phyloP scores from a whole-genome alignment of 2,797 vertebrate genomes.

The Malacoctenus gilli region DNA sequence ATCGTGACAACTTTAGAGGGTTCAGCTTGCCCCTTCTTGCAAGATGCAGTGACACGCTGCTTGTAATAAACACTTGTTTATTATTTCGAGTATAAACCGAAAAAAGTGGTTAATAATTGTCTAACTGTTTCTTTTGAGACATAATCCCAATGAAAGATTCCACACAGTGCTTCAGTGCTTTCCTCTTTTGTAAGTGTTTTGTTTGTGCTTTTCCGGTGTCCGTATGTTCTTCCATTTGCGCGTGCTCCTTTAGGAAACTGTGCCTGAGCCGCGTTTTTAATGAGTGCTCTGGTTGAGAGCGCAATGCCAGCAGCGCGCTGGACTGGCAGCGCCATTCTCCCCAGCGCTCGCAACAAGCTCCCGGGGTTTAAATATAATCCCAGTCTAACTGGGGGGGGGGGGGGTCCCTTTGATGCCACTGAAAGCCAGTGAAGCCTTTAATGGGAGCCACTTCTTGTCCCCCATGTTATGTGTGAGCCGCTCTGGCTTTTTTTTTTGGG shows the following conservation, averaged over 20 bases:
- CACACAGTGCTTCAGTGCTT: neutral
- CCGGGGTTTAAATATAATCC: constrained; percentile 81
- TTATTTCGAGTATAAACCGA: too few species aligned
- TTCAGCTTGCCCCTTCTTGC: too few species aligned
- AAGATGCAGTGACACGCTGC: too few species aligned
- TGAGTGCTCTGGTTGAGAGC: constrained; percentile 57
- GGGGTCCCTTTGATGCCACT: constrained; percentile 80
- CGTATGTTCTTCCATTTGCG: constrained; percentile 40
- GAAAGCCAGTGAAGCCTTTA: constrained; percentile 80
- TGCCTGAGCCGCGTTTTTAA: constrained; percentile 65
- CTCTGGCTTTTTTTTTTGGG: constrained; percentile 47
- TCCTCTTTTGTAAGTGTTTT: constrained; percentile 32
- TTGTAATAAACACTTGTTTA: too few species aligned
- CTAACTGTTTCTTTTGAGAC: too few species aligned
- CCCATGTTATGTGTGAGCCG: constrained; percentile 58
- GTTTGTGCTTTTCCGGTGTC: constrained; percentile 42
- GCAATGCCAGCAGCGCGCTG: constrained; percentile 64
- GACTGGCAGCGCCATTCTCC: constrained; percentile 58
- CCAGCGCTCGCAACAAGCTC: constrained; percentile 61
- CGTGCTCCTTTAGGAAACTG: constrained; percentile 57
- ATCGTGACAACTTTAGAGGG: too few species aligned
- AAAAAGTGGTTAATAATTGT: too few species aligned
- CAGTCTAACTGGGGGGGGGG: constrained; percentile 72
- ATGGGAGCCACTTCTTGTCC: constrained; percentile 74
- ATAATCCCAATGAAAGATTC: too few species aligned